Evolutionary conservation across 2,797 vertebrate species (phyloP).

Genomic region (Rhynchonycteris naso): DNA sequence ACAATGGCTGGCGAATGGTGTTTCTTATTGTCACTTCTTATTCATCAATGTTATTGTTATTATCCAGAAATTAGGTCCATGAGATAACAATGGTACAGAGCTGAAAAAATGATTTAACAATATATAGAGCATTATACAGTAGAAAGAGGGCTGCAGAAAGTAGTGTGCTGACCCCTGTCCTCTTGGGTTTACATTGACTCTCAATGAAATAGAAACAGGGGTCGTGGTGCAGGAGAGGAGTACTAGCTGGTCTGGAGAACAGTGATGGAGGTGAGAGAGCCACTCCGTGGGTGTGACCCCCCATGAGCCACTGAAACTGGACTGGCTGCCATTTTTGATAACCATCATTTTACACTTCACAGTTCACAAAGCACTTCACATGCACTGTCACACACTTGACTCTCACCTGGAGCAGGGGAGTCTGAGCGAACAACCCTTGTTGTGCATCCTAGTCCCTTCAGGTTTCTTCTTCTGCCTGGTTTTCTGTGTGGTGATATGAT

Average conservation of each 20-base stretch:
- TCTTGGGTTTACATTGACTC: not conserved
- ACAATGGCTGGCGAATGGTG: not conserved
- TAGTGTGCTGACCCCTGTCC: fast-evolving
- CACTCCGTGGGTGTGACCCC: fast-evolving
- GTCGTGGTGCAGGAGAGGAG: not conserved
- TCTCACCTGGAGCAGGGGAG: fast-evolving
- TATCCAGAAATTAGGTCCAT: not conserved
- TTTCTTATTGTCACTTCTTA: not conserved
- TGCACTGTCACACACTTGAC: fast-evolving
- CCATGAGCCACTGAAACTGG: not conserved
- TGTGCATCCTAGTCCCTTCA: fast-evolving
- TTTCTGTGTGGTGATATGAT: not conserved
- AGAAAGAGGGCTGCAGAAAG: not conserved
- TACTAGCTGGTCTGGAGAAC: not conserved
- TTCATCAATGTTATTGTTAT: not conserved
- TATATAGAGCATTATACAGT: not conserved
- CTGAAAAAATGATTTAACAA: not conserved
- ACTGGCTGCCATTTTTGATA: not conserved
- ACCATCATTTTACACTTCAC: not conserved
- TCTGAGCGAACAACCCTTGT: not conserved
- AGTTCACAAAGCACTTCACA: not conserved
- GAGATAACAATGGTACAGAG: not conserved
- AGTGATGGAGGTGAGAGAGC: not conserved
- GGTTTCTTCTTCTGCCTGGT: not conserved
- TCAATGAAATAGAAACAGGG: not conserved